These are phyloP conservation scores for Holacanthella duospinosa DNA, from an alignment of 2,888 invertebrate species.

Conservation along the genomic window DNA sequence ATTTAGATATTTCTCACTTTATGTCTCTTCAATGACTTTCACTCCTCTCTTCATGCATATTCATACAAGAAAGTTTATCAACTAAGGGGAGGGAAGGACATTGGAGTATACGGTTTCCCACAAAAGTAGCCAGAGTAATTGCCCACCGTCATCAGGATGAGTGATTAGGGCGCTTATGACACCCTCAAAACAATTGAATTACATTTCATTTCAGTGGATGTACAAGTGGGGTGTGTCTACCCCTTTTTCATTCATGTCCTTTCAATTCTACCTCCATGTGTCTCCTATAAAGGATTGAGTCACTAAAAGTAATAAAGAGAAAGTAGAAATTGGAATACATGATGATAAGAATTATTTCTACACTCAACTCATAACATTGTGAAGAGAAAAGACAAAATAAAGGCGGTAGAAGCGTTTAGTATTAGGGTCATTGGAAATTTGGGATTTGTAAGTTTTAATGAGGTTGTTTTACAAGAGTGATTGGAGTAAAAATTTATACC, in stretches of 20 bases:
- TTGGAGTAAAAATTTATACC: neutral
- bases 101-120: neutral
- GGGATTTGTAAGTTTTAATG: neutral
- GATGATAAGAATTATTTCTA: too few relatives aligned
- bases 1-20: neutral
- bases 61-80: neutral
- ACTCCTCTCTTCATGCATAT: neutral
- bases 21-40: neutral
- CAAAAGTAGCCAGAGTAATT: neutral
- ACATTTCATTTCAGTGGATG: neutral
- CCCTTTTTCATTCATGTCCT: neutral
- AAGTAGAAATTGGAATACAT: too few relatives aligned
- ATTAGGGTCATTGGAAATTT: neutral
- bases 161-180: conserved; percentile 11
- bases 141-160: conserved; percentile 5
- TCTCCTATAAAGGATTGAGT: too few relatives aligned
- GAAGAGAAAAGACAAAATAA: too few relatives aligned
- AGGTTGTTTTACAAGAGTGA: neutral
- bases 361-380: too few relatives aligned
- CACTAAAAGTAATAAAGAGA: too few relatives aligned
- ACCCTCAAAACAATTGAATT: conserved; percentile 11
- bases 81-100: neutral
- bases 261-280: too few relatives aligned
- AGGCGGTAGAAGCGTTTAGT: too few relatives aligned
- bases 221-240: neutral